A percentile compares a stretch with the other conserved stretches of the same genome.
Conservation (phyloP, 2,797 vertebrate genomes). For the Ptychadena robeensis region DNA sequence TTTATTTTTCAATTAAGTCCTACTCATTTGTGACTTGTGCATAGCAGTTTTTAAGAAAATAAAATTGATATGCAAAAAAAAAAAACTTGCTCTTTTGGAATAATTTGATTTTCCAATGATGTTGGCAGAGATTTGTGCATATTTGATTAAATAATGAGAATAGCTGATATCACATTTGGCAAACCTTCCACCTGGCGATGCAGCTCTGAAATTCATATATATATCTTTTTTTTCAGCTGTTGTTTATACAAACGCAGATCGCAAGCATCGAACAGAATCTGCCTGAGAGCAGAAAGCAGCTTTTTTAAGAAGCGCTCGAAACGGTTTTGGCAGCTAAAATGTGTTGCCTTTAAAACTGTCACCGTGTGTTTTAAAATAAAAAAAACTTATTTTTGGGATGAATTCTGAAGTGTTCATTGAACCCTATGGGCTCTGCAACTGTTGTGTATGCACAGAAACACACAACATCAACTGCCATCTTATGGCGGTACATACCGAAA, state of each 20-base stretch:
- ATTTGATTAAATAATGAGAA: constrained; percentile 63
- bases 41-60: constrained; percentile 60
- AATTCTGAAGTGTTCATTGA: background rate
- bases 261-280: constrained; percentile 33
- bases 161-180: constrained; percentile 56
- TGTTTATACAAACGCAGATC: constrained; percentile 45
- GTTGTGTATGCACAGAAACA: background rate
- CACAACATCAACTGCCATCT: background rate
- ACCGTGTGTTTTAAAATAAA: background rate
- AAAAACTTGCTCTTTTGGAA: constrained; percentile 57
- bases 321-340: constrained; percentile 15
- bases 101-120: constrained; percentile 62
- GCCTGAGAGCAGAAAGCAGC: background rate
- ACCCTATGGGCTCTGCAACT: background rate
- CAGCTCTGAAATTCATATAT: constrained; percentile 37
- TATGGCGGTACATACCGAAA: background rate
- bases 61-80: constrained; percentile 59
- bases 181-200: constrained; percentile 58
- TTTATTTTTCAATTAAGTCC: constrained; percentile 63
- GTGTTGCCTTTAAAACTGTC: constrained; percentile 11
- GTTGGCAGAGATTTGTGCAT: constrained; percentile 59
- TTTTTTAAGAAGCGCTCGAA: background rate
- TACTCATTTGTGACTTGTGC: constrained; percentile 60
- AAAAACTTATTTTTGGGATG: background rate
- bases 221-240: constrained; percentile 53